Evolutionary conservation across 2,888 invertebrate species (phyloP), one percentile per base, ranked within the genome.

Genomic region (Abscondita cerata): DNA sequence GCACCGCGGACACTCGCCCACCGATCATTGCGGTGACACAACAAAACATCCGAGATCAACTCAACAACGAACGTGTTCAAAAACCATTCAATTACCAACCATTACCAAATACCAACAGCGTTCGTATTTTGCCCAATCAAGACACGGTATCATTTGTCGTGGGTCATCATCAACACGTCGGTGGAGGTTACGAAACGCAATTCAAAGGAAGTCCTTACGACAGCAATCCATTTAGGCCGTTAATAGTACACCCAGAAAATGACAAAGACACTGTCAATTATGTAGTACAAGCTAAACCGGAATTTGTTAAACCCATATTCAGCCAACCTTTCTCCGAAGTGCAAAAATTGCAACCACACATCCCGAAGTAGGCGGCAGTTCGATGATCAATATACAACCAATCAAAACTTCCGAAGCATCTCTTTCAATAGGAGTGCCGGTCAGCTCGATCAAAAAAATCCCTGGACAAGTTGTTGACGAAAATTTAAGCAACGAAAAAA

Each of bases 141-240:
- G 84, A 87, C 59, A 87, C 85, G 0, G 87, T 87, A 0, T 85
- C 87, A 0, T 88, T 88, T 71, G 86, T 88, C 0, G 80, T 88
- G 1, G 87, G 87, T 2, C 85, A 87, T 68, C 84, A 86, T 58
- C 87, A 88, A 70, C 84, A 84, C 59, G 86, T 87, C 0, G 81
- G 81, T 25, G 77, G 73, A 1, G 72, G 58, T 8, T 81, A 80
- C 13, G 85, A 83, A 0, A 81, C 80, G 1, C 79, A 84, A 0
- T 75, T 83, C 25, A 84, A 85, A 57, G 84, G 85, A 62, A 82
- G 82, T 20, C 80, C 83, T 0, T 85, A 75, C 65, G 77, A 78
- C 52, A 74, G 70, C 13, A 78, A 78, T 62, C 78, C 78, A 8
- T 80, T 79, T 61, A 74, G 76, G 64, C 80, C 79, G 1, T 70